phyloP scores from a whole-genome alignment of 2,888 invertebrate genomes.

The Didymodactylos carnosus region DNA sequence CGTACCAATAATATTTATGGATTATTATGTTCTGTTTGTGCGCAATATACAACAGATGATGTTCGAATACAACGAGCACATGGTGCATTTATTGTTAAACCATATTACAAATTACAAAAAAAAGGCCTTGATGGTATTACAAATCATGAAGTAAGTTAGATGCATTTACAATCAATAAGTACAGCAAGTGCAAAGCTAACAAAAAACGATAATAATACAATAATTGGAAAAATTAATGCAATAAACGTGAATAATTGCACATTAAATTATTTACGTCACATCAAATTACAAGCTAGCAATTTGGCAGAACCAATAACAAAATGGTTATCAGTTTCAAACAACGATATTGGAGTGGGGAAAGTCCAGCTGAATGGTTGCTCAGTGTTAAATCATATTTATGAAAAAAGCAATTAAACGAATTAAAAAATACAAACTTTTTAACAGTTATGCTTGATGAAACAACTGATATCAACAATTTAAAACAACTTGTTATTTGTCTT shows the following conservation, averaged over 20 bases:
- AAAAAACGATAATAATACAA: too few species aligned
- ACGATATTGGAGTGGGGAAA: background rate
- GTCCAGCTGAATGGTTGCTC: background rate
- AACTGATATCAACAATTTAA: too few species aligned
- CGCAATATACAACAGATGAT: background rate
- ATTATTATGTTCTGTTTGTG: background rate
- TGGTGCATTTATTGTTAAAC: background rate
- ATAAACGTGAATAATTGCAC: too few species aligned
- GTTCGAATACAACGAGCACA: background rate
- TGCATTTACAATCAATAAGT: background rate
- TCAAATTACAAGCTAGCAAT: too few species aligned
- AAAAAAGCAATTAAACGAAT: too few species aligned
- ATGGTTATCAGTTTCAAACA: background rate
- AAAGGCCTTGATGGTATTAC: background rate
- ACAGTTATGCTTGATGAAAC: too few species aligned
- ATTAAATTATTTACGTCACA: too few species aligned
- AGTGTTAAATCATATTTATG: background rate
- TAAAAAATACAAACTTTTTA: too few species aligned
- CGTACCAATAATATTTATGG: background rate
- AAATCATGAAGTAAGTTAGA: background rate
- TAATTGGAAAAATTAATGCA: too few species aligned
- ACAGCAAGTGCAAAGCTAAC: background rate
- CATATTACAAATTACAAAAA: background rate
- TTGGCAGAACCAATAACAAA: too few species aligned
- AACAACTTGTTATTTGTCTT: too few species aligned